phyloP scores from a whole-genome alignment of 2,113 vertebrate species.

The Hippolais icterina region DNA sequence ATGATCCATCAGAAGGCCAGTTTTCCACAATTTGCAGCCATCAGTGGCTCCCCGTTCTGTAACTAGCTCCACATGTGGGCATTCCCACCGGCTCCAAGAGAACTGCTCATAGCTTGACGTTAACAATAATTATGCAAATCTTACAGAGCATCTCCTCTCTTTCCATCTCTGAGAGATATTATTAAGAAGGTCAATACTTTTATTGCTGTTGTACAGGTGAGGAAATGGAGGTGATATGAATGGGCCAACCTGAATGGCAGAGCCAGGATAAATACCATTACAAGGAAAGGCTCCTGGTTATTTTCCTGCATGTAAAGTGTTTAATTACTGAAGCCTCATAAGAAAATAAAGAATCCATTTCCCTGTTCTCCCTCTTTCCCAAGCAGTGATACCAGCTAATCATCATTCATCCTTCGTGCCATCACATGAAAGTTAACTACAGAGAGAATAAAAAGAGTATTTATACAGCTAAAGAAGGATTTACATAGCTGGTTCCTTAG shows the following conservation, averaged over 20 bases:
- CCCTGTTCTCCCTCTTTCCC: background rate
- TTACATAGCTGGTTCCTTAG: constrained; percentile 23
- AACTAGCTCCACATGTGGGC: background rate
- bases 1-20: background rate
- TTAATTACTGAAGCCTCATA: background rate
- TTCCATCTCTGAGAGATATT: background rate
- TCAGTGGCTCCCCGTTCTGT: background rate
- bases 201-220: background rate
- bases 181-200: constrained; percentile 3
- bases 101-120: background rate
- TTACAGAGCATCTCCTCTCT: background rate
- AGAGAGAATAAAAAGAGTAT: constrained; percentile 26
- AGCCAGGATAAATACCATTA: background rate
- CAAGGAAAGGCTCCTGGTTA: background rate
- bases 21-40: background rate
- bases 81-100: background rate
- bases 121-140: constrained; percentile 1
- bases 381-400: background rate
- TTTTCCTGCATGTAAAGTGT: background rate
- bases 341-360: constrained; percentile 28
- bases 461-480: constrained; percentile 33
- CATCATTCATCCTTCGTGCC: background rate
- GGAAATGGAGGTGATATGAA: background rate
- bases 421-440: background rate
- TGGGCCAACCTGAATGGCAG: background rate